Conservation (phyloP, 2,888 invertebrate species). For the Aphrophora alni region DNA sequence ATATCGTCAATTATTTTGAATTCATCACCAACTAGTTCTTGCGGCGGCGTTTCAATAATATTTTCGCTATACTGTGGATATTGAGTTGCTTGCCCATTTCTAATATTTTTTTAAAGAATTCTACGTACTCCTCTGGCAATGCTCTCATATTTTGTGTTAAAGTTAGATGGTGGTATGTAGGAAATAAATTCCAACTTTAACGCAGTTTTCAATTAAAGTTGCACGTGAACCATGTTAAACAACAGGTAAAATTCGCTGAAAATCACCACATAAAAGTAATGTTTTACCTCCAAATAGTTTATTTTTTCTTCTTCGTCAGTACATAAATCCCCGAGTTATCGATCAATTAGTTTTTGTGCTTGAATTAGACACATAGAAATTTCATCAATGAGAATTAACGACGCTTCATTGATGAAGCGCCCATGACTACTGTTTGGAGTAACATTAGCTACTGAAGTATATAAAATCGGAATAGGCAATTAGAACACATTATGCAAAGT, state of each 20-base stretch:
- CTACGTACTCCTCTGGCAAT: background rate
- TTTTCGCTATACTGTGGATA: slow-evolving; percentile 12
- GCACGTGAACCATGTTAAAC: slow-evolving; percentile 6
- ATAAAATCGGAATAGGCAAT: slow-evolving; percentile 11
- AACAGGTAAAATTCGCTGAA: slow-evolving; percentile 8
- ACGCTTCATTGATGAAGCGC: background rate
- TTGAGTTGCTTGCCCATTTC: background rate
- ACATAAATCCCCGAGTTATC: slow-evolving; percentile 4
- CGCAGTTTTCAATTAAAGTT: slow-evolving; percentile 1
- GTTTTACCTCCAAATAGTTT: slow-evolving; percentile 15
- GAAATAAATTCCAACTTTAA: slow-evolving; percentile 14
- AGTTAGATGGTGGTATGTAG: background rate
- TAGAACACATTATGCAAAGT: slow-evolving; percentile 12
- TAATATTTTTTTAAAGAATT: background rate
- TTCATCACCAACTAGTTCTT: slow-evolving; percentile 14
- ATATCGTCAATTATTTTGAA: slow-evolving; percentile 14
- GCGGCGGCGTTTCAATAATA: background rate
- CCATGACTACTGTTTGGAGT: slow-evolving; percentile 15
- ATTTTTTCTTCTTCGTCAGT: slow-evolving; percentile 6
- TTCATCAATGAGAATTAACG: slow-evolving; percentile 12
- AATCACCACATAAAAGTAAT: slow-evolving; percentile 14
- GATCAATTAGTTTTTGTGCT: slow-evolving; percentile 2
- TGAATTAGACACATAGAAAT: background rate
- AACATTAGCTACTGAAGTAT: background rate
- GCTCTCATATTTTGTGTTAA: slow-evolving; percentile 15